Percentiles rank a stretch among this genome's conserved stretches.
phyloP scores from a whole-genome alignment of 2,888 invertebrate genomes.

The Monochamus alternatus region DNA sequence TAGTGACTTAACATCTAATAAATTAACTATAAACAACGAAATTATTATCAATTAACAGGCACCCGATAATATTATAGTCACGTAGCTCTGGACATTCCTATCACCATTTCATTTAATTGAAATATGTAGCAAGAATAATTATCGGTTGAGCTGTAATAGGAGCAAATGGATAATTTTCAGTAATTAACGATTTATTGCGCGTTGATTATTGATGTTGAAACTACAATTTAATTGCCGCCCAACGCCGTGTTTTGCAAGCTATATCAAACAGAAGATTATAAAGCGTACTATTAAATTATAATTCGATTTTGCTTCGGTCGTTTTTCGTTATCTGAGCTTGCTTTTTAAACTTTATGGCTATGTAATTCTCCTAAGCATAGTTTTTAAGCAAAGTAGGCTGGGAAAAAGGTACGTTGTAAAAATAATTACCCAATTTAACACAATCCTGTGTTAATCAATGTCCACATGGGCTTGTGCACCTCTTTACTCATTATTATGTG shows the following conservation, averaged over 20 bases:
- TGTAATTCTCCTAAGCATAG: too few species aligned
- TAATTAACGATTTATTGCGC: constrained; percentile 4
- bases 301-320: too few species aligned
- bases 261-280: too few species aligned
- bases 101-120: constrained; percentile 36
- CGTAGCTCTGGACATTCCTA: constrained; percentile 32
- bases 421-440: too few species aligned
- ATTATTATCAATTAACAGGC: constrained; percentile 16
- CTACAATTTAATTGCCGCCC: not conserved
- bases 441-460: too few species aligned
- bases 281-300: too few species aligned
- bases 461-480: too few species aligned
- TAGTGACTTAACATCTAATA: not conserved
- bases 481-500: too few species aligned
- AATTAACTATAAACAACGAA: constrained; percentile 7
- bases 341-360: too few species aligned
- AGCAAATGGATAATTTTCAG: constrained; percentile 7
- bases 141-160: constrained; percentile 12
- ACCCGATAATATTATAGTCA: constrained; percentile 23
- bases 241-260: not conserved
- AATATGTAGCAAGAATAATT: constrained; percentile 40
- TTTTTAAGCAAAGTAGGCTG: too few species aligned
- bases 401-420: too few species aligned
- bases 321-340: too few species aligned
- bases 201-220: not conserved